A percentile compares a stretch with the other conserved stretches of the same genome.
Conservation (phyloP, 2,888 invertebrate species). For the Arge pagana region DNA sequence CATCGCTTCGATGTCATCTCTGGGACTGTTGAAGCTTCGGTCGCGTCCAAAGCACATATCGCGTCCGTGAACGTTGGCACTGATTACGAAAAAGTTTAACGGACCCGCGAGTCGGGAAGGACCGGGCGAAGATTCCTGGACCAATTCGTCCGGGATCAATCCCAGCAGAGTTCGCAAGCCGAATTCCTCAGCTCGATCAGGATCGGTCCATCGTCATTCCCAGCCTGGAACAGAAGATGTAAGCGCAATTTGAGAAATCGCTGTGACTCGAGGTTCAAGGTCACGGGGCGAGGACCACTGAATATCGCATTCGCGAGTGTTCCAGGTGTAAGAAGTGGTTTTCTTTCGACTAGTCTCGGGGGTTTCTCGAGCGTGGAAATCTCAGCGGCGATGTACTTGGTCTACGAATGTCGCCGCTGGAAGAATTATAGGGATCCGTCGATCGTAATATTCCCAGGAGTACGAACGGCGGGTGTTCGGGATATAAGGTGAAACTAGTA, state of each 20-base stretch:
- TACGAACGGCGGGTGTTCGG: conserved; percentile 15
- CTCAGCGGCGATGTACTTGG: background rate
- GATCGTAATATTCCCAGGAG: background rate
- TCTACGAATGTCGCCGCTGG: background rate
- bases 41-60: conserved; percentile 22
- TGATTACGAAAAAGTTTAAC: background rate
- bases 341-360: background rate
- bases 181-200: background rate
- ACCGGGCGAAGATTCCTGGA: background rate
- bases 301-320: too few species aligned
- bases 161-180: background rate
- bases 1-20: background rate
- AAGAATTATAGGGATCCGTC: conserved; percentile 10
- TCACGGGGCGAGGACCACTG: too few species aligned
- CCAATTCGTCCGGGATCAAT: background rate
- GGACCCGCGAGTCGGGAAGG: background rate
- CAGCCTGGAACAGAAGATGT: too few species aligned
- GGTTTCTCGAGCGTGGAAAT: conserved; percentile 5
- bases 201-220: too few species aligned
- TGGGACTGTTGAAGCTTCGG: background rate
- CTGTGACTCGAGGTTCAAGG: background rate
- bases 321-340: background rate
- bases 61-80: background rate
- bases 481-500: conserved; percentile 34
- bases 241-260: too few species aligned